Evolutionary conservation across 2,888 invertebrate species (phyloP), one percentile per base, ranked within the genome.

Genomic region (Allacma fusca): DNA sequence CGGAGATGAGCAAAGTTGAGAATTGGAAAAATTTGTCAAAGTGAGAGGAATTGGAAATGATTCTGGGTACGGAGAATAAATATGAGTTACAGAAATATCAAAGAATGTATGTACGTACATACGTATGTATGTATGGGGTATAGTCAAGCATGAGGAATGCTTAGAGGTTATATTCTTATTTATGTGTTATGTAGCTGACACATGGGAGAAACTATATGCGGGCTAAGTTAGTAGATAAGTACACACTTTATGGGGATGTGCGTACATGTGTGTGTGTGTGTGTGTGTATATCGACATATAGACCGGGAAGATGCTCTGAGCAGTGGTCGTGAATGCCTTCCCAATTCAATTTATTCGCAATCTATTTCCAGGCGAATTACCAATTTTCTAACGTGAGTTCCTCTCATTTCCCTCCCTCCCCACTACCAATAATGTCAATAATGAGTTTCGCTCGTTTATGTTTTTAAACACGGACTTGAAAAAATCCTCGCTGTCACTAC

Each of bases 271-370:
- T 2, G 9, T 50, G 50, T 50, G 9, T 50, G n/a, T 19, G 19
- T 50, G 16, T 16, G n/a, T 19, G 19, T n/a, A 50, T 16, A 50
- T 50, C 13, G 13, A 13, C 40, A 5, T 40, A 9, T 40, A 5
- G 40, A 9, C 40, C 40, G 13, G 5, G 13, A 40, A 40, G 40
- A 5, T 9, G 13, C 40, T 40, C 7, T 40, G 40, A 19, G 50
- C 19, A 12, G 19, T n/a, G 50, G n/a, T n/a, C 2, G 16, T 16
- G 50, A 50, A 50, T 50, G 50, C 5, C 16, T 50, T n/a, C 19
- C 50, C 50, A n/a, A 50, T n/a, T 50, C 50, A 50, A 50, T 50
- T 50, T 50, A 50, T 5, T 50, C 16, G 50, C 50, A 50, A 50
- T 50, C 50, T 50, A 13, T 50, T 50, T 50, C 50, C 50, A 13